Evolutionary conservation across 2,888 invertebrate species (phyloP), one percentile per base, ranked within the genome.

Genomic region (Stramonita haemastoma): DNA sequence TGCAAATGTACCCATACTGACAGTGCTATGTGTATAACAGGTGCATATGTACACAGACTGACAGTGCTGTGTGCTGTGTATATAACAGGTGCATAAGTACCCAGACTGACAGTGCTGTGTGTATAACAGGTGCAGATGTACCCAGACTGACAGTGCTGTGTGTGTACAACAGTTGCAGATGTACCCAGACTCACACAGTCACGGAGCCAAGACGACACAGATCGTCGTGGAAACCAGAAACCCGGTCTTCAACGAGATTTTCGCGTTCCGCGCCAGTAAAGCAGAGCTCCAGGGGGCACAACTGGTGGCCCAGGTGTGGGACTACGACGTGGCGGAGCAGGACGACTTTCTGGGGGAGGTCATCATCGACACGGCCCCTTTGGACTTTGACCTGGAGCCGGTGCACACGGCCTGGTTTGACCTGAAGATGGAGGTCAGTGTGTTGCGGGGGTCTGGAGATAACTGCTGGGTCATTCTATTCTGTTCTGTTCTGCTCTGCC

Each of bases 271-370:
- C n/a, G 90, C 94, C 19, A 90, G 92, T 66, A 93, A 93, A 87
- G 88, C 88, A 46, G 93, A 92, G 29, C 91, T 95, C 4, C 87
- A 90, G 13, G 92, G 93, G 32, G 86, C 92, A 17, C 92, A 91
- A 60, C 89, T 95, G 89, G 90, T 95, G 15, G 92, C 93, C 4
- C 94, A 95, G 86, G 94, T 95, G 5, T 93, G 94, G 93, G 95
- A 95, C 89, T 91, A 94, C 87, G 94, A 94, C 70, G 89, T 93
- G 0, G 91, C 94, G 32, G 93, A 92, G 6, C 91, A 90, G 36
- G 95, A 95, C 92, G 95, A 95, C 89, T 93, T 95, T 73, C 92
- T 94, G 11, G 95, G 95, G 8, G 95, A 95, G 90, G 92, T 92
- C 4, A 92, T 95, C 56, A 91, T 95, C 46, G 90, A 93, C 29